phyloP scores from a whole-genome alignment of 2,888 invertebrate species.

The Drosophila antonietae region DNA sequence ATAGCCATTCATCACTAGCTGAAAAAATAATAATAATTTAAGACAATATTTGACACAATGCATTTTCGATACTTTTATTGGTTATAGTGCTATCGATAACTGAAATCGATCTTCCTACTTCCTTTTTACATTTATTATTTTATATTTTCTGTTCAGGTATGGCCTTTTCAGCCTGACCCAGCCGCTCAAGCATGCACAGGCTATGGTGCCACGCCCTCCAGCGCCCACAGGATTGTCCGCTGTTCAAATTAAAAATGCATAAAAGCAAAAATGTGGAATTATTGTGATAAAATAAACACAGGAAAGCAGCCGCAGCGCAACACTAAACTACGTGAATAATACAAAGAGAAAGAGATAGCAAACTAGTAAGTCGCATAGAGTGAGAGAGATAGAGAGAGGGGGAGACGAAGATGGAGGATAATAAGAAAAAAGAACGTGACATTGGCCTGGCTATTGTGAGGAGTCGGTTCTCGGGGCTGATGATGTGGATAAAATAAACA shows the following conservation, averaged over 20 bases:
- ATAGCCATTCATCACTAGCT: background rate
- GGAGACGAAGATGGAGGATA: background rate
- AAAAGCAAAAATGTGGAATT: conserved; percentile 79
- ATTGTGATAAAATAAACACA: conserved; percentile 80
- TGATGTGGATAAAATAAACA: conserved; percentile 80
- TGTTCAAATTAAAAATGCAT: conserved; percentile 79
- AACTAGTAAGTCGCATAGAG: background rate
- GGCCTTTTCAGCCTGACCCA: background rate
- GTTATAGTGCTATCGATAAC: background rate
- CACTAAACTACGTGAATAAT: conserved; percentile 51
- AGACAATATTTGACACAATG: background rate
- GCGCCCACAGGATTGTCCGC: conserved; percentile 40
- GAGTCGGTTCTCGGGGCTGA: conserved; percentile 61
- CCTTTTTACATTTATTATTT: background rate
- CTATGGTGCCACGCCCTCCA: background rate
- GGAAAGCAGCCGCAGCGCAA: conserved; percentile 64
- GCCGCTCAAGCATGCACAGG: too few species aligned
- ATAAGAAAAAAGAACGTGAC: conserved; percentile 68
- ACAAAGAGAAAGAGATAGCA: conserved; percentile 16
- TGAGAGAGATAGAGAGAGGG: background rate
- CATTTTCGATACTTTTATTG: background rate
- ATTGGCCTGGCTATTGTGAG: conserved; percentile 59
- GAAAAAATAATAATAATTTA: background rate
- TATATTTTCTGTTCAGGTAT: background rate
- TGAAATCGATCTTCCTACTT: background rate